Base-by-base conservation (phyloP, 1,140 invertebrate genomes). In the Euschistus heros region DNA sequence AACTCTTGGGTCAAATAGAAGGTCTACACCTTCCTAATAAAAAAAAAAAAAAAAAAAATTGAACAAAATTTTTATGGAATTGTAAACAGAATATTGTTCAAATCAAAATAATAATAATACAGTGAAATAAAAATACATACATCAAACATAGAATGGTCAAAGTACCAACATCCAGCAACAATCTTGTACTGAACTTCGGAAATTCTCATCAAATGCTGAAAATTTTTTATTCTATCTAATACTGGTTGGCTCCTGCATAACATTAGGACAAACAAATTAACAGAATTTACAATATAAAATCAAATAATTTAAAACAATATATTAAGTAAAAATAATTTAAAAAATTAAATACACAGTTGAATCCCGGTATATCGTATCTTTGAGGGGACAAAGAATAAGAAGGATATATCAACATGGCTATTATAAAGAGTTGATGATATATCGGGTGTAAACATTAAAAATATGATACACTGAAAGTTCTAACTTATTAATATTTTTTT, bases 141-240 rank as follows among this genome's bases (percentile, higher is more conserved):
- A n/a, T 37, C 26, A 61, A 61, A 61, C n/a, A 42, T 18, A 1
- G 26, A 37, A 42, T 61, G 59, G 22, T 61, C 59, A 8, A 61
- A 26, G 33, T 37, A 44, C 59, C 59, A 61, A 24, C 27, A 61
- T 4, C 17, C 59, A 37, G 30, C n/a, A n/a, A 61, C 59, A 5
- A 61, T 44, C 17, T 44, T 61, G n/a, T n/a, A 61, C 14, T 61
- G 59, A 14, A n/a, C 59, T 18, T 61, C 59, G 13, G 26, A n/a
- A 13, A 61, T 61, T 33, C 59, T 44, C 18, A 61, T n/a, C n/a
- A 44, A 61, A 61, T 61, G 33, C 30, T 44, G 30, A 24, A 42
- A 61, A 42, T 61, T 61, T 24, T 42, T 33, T 14, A 61, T 26
- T 18, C 18, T 42, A 44, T 61, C 59, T 10, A 61, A 18, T 37